Base-by-base conservation (phyloP, 2,113 vertebrate genomes). In the Upupa epops region DNA sequence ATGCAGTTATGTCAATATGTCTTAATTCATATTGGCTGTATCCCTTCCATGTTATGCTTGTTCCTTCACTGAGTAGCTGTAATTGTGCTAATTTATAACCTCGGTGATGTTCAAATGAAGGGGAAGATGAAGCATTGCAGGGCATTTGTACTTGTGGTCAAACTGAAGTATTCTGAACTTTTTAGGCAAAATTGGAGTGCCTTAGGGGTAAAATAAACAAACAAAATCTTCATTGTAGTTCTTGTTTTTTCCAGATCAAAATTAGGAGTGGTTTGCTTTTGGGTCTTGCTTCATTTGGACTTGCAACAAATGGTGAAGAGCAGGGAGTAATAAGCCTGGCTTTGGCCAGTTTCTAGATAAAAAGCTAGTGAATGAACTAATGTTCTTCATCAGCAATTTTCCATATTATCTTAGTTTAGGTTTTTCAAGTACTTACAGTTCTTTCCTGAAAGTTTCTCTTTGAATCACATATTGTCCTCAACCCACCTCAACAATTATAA, bases 271-370 rank as follows among this genome's bases (percentile, higher is more conserved):
- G 32, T 56, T 95, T 91, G 56, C 40, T 28, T 83, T 86, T 82
- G 59, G 34, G 11, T 83, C 49, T 52, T 49, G 36, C 70, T 93
- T 93, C 24, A 71, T 63, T 64, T 82, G 75, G 78, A 56, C 36
- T 74, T 88, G 58, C 31, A 90, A 45, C 22, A 65, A 88, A 58
- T 48, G 20, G 42, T 45, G 25, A 42, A 66, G 70, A 65, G 58
- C 59, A 71, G 36, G 55, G 46, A 89, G 46, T 65, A 61, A 82
- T 48, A 73, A 90, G 52, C 21, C 77, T 75, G 19, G 6, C 48
- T 92, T 93, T 36, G 68, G 37, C 59, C 37, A 76, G 32, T 87
- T 90, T 92, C 52, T 94, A 71, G 55, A 56, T 79, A 28, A 89
- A 93, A 93, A 93, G 20, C 42, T 63, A 92, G 34, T 49, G 78